Conservation (phyloP, 2,797 vertebrate genomes). For the Sebastes glaucus region DNA sequence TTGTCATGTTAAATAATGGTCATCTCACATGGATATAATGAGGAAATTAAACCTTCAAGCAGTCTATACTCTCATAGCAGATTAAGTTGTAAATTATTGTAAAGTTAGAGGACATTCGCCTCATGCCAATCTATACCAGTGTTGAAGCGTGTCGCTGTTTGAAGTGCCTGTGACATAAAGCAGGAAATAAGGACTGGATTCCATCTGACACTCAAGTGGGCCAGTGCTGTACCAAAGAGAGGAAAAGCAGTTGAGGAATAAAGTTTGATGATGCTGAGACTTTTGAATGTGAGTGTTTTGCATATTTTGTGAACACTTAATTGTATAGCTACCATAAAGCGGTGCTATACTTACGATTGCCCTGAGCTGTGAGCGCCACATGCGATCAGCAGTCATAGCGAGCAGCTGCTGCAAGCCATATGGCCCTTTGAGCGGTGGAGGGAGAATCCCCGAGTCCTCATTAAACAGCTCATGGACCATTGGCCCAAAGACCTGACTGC, state of each 20-base stretch:
- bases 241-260: background rate
- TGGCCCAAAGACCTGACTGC: constrained; percentile 68
- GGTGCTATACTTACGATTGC: constrained; percentile 52
- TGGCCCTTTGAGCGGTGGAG: constrained; percentile 71
- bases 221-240: background rate
- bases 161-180: constrained; percentile 9
- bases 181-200: background rate
- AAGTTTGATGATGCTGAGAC: constrained; percentile 38
- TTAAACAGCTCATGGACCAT: constrained; percentile 77
- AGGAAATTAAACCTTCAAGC: background rate
- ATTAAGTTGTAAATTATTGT: background rate
- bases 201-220: background rate
- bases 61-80: background rate
- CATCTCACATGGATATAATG: background rate
- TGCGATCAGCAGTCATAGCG: constrained; percentile 59
- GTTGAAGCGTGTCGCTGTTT: constrained; percentile 11
- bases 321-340: constrained; percentile 60
- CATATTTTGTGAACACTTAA: constrained; percentile 57
- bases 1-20: background rate
- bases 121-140: background rate
- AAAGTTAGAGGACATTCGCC: background rate
- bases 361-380: constrained; percentile 63
- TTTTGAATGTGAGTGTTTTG: constrained; percentile 46
- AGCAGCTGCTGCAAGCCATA: constrained; percentile 80
- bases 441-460: constrained; percentile 70